Conservation (phyloP, 1,140 invertebrate genomes). For the Meteorus sp. region DNA sequence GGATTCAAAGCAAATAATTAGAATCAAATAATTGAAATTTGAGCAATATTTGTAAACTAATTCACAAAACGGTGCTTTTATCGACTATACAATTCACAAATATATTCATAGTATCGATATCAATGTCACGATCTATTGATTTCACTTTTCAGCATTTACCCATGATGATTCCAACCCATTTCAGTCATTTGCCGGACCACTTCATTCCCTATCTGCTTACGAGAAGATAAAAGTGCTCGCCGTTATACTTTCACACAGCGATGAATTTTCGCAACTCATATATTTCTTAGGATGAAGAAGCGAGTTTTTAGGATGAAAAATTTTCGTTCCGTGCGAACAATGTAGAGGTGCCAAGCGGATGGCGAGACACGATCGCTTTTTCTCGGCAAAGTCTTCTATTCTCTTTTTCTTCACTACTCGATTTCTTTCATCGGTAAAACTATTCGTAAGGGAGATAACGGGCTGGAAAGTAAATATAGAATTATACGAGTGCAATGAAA, state of each 20-base stretch:
- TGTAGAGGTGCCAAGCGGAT: slow-evolving; percentile 27
- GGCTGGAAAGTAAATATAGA: too few relatives aligned
- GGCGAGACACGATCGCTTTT: slow-evolving; percentile 23
- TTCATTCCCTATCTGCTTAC: neutral
- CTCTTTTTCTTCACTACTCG: neutral
- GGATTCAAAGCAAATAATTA: too few relatives aligned
- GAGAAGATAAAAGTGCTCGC: slow-evolving; percentile 27
- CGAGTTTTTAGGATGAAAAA: slow-evolving; percentile 23
- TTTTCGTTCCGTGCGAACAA: slow-evolving; percentile 24
- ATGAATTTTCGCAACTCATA: slow-evolving; percentile 26
- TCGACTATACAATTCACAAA: too few relatives aligned
- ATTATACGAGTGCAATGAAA: neutral
- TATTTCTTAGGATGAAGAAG: slow-evolving; percentile 28
- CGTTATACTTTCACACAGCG: slow-evolving; percentile 27
- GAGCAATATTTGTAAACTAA: too few relatives aligned
- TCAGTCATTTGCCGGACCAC: too few relatives aligned
- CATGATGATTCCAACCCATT: too few relatives aligned
- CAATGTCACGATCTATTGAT: too few relatives aligned
- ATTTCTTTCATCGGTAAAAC: neutral
- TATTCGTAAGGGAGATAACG: too few relatives aligned
- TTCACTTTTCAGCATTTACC: too few relatives aligned
- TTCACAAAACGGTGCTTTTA: too few relatives aligned
- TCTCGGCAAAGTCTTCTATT: slow-evolving; percentile 15
- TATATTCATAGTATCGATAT: too few relatives aligned
- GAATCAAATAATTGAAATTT: too few relatives aligned